These are phyloP conservation scores for Conistra vaccinii DNA, from an alignment of 2,888 invertebrate genomes.

Conservation along the genomic window DNA sequence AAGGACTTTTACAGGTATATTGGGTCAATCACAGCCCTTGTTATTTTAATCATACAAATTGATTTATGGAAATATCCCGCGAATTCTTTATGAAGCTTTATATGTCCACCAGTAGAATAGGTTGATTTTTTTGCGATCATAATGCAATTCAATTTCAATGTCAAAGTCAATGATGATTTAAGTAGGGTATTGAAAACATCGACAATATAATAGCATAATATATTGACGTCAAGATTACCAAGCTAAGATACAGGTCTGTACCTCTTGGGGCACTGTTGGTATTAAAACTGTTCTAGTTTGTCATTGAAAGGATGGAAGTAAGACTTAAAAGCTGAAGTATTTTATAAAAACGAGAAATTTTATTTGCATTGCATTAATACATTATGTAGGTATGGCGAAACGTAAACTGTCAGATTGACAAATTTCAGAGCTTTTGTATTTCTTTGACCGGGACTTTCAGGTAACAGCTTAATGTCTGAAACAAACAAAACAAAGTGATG, in stretches of 20 bases:
- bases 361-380: constrained; percentile 57
- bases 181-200: background rate
- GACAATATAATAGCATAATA: too few species aligned
- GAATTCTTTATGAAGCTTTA: too few species aligned
- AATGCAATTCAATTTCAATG: too few species aligned
- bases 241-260: too few species aligned
- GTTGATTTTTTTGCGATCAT: too few species aligned
- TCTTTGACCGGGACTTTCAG: constrained; percentile 23
- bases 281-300: background rate
- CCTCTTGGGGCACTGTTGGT: background rate
- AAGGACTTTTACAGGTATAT: background rate
- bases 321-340: constrained; percentile 28
- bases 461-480: constrained; percentile 75
- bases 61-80: too few species aligned
- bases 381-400: constrained; percentile 70
- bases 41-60: too few species aligned
- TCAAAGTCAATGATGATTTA: too few species aligned
- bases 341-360: constrained; percentile 51
- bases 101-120: too few species aligned
- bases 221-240: background rate
- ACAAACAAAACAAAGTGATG: constrained; percentile 58
- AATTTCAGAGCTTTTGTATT: constrained; percentile 67
- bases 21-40: too few species aligned
- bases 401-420: constrained; percentile 27
- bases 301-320: background rate